phyloP scores from a whole-genome alignment of 2,113 vertebrate genomes.

The Odobenus rosmarus region DNA sequence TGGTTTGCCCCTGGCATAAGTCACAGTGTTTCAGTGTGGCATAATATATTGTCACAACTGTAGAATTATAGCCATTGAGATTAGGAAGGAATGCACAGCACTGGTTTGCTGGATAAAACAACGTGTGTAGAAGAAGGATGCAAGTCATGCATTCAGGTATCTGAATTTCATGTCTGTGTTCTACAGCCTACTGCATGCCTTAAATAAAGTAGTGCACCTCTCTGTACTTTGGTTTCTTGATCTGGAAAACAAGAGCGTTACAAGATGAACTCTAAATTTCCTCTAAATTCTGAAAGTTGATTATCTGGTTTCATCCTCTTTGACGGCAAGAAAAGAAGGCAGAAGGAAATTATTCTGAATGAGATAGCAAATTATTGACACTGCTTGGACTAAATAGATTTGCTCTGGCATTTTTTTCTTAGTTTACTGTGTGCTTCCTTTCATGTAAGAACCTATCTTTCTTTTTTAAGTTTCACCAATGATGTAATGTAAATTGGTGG shows the following conservation, averaged over 20 bases:
- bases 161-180: background rate
- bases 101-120: background rate
- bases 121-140: background rate
- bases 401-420: background rate
- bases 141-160: background rate
- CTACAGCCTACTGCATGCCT: background rate
- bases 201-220: background rate
- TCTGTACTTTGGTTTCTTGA: background rate
- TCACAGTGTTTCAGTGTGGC: background rate
- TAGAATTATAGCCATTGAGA: background rate
- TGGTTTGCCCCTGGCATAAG: background rate
- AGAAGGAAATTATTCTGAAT: constrained; percentile 1
- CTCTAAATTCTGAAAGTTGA: constrained; percentile 27
- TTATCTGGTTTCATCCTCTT: background rate
- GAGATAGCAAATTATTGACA: background rate
- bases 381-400: background rate
- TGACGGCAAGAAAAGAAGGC: background rate
- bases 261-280: background rate
- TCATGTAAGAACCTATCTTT: background rate
- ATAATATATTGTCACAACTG: background rate
- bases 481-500: background rate
- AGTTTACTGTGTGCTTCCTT: background rate
- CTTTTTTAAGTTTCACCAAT: background rate
- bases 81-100: background rate
- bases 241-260: background rate